Evolutionary conservation across 2,888 invertebrate genomes (phyloP).

Genomic region (Caenorhabditis sp.): DNA sequence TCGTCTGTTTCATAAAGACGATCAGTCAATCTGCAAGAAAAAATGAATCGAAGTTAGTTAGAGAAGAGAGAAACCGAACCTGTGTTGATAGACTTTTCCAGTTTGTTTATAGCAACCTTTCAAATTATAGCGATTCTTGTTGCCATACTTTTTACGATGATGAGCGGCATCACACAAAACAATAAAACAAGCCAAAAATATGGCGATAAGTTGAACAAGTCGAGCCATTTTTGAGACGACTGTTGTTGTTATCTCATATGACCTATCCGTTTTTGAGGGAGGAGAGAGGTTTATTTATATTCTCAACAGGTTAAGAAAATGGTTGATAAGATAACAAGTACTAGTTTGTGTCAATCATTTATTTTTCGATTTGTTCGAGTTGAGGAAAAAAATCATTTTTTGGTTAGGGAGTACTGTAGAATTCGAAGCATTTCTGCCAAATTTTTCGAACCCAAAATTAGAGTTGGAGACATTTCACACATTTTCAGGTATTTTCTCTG

Average conservation of each 20-base stretch:
- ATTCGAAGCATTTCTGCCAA: too few relatives aligned
- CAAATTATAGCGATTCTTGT: slow-evolving; percentile 49
- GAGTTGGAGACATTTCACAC: too few relatives aligned
- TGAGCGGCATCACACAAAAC: not conserved
- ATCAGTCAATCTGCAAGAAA: slow-evolving; percentile 44
- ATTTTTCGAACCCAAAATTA: too few relatives aligned
- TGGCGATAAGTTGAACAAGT: not conserved
- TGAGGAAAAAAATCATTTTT: not conserved
- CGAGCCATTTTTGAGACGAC: not conserved
- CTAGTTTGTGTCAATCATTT: not conserved
- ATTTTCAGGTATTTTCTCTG: too few relatives aligned
- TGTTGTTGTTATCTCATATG: not conserved
- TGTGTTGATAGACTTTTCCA: slow-evolving; percentile 49
- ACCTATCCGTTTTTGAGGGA: too few relatives aligned
- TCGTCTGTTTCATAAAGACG: slow-evolving; percentile 60
- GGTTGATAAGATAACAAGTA: slow-evolving; percentile 1
- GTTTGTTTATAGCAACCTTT: slow-evolving; percentile 62
- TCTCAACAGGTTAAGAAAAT: not conserved
- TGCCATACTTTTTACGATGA: not conserved
- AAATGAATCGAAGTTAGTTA: not conserved
- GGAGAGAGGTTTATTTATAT: not conserved
- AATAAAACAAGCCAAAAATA: not conserved
- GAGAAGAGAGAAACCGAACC: slow-evolving; percentile 47
- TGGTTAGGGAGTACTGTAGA: too few relatives aligned
- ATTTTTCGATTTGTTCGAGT: not conserved